phyloP scores from a whole-genome alignment of 2,113 vertebrate species.

The Ailurus styani region DNA sequence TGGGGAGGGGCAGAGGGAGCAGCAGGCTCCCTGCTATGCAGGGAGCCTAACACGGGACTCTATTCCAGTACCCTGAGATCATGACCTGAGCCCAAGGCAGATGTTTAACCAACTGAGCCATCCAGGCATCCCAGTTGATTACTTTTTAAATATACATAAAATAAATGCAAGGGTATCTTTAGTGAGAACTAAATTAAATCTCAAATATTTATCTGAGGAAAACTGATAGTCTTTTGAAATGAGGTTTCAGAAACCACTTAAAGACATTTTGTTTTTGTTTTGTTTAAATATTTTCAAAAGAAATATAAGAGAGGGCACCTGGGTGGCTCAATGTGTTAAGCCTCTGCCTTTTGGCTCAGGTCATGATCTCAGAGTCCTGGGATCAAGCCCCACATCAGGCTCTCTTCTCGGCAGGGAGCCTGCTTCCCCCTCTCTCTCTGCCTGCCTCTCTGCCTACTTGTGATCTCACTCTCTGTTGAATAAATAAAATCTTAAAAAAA shows the following conservation, averaged over 20 bases:
- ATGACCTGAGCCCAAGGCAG: neutral
- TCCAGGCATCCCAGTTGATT: neutral
- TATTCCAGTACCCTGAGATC: neutral
- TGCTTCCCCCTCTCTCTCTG: no score
- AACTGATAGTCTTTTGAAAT: neutral
- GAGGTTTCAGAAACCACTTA: neutral
- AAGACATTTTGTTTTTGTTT: neutral
- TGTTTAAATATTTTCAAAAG: neutral
- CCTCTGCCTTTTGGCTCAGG: no score
- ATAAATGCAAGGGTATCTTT: neutral
- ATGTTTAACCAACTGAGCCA: neutral
- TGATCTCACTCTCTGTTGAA: no score
- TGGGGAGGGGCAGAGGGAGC: neutral
- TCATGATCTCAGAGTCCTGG: no score
- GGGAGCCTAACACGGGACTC: fast-evolving
- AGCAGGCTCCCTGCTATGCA: neutral
- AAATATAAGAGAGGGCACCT: neutral
- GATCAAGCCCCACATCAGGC: no score
- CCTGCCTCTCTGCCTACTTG: no score
- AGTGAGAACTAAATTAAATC: neutral
- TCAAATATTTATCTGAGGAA: neutral
- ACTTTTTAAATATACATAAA: neutral
- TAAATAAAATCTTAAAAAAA: no score
- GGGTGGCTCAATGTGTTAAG: no score
- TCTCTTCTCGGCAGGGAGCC: no score